These are phyloP conservation scores for Picathartes gymnocephalus DNA, from an alignment of 2,113 vertebrate genomes.

Conservation along the genomic window DNA sequence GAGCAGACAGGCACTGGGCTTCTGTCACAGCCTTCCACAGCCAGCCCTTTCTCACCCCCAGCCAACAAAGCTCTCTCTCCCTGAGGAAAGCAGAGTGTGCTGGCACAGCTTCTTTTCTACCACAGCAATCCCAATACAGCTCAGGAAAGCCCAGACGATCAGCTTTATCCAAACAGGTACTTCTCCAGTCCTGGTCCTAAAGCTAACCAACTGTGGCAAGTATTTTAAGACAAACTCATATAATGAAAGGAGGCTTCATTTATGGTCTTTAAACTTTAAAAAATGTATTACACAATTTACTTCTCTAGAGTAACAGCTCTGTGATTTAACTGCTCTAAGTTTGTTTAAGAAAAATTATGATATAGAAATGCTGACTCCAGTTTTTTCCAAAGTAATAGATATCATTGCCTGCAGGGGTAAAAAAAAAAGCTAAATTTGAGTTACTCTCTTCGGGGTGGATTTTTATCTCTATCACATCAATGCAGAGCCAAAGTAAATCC, in stretches of 20 bases:
- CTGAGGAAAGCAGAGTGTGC: background rate
- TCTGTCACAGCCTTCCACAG: background rate
- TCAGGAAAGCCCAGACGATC: background rate
- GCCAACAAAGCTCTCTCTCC: background rate
- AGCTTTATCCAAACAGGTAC: background rate
- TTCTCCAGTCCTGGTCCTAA: background rate
- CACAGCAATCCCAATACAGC: rapidly evolving
- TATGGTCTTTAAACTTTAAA: background rate
- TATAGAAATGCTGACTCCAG: background rate
- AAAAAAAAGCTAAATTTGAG: background rate
- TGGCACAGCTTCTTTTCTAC: background rate
- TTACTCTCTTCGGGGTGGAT: background rate
- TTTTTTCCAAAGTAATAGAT: background rate
- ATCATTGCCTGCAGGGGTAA: background rate
- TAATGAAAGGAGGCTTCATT: background rate
- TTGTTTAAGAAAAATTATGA: background rate
- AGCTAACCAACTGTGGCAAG: background rate
- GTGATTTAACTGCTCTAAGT: background rate
- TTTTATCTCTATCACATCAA: background rate
- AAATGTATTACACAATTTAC: background rate
- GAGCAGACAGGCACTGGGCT: constrained; percentile 1
- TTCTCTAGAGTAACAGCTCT: background rate
- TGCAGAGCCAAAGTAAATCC: background rate
- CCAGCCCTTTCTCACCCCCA: background rate
- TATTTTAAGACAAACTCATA: background rate